Percentiles rank a stretch among this genome's conserved stretches.
These are phyloP conservation scores for Tillus elongatus DNA, from an alignment of 2,888 invertebrate species.

Conservation along the genomic window DNA sequence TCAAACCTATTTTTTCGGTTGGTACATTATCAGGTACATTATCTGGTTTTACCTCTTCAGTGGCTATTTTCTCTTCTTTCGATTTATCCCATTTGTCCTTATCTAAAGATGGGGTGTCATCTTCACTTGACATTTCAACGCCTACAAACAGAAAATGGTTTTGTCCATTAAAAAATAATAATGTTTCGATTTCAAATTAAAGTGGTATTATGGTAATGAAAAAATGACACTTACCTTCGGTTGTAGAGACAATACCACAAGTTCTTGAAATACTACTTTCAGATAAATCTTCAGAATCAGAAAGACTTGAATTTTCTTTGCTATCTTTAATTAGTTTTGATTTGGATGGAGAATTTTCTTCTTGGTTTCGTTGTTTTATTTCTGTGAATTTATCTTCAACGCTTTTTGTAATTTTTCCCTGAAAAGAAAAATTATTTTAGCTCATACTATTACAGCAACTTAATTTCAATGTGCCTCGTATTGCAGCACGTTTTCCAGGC, in stretches of 20 bases:
- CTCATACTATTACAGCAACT: neutral
- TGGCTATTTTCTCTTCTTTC: no score
- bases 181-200: neutral
- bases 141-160: slow-evolving; percentile 30
- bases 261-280: slow-evolving; percentile 41
- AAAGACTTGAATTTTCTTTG: slow-evolving; percentile 54
- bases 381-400: slow-evolving; percentile 68
- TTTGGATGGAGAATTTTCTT: slow-evolving; percentile 31
- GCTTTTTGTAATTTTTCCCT: slow-evolving; percentile 65
- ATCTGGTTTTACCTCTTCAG: slow-evolving; percentile 9
- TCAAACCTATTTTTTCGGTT: slow-evolving; percentile 19
- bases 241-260: slow-evolving; percentile 38
- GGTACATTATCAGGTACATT: no score
- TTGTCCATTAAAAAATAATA: neutral
- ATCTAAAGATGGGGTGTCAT: slow-evolving; percentile 37
- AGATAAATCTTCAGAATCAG: slow-evolving; percentile 53
- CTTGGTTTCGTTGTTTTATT: slow-evolving; percentile 45
- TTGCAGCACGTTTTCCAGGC: neutral
- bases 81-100: no score
- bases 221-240: slow-evolving; percentile 31
- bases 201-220: neutral
- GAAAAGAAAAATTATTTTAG: slow-evolving; percentile 10
- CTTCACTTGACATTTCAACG: slow-evolving; percentile 43
- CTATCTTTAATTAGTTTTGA: slow-evolving; percentile 43
- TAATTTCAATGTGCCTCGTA: slow-evolving; percentile 4